A percentile compares a stretch with the other conserved stretches of the same genome.
These are phyloP conservation scores for Drosophila equinoxialis DNA, from an alignment of 1,140 invertebrate genomes.

Conservation along the genomic window DNA sequence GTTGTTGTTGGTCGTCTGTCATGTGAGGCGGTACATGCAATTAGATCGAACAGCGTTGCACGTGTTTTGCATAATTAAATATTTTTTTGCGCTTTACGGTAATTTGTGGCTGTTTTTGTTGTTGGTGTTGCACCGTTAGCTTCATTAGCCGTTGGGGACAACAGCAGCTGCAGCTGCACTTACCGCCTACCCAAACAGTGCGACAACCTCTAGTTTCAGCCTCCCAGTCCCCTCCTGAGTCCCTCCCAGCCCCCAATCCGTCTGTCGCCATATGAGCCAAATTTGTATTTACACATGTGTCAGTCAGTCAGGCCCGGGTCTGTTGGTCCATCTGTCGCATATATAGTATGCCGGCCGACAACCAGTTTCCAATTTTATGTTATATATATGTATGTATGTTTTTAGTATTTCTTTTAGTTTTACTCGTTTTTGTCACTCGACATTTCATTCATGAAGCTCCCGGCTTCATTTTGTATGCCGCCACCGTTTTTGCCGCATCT, in stretches of 20 bases:
- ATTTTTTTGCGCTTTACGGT: conserved; percentile 64
- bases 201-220: conserved; percentile 15
- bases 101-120: conserved; percentile 51
- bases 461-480: conserved; percentile 70
- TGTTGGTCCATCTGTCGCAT: conserved; percentile 6
- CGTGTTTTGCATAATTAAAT: conserved; percentile 76
- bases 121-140: conserved; percentile 61
- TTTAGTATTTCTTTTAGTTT: neutral
- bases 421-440: conserved; percentile 2
- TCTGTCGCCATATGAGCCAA: conserved; percentile 29
- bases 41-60: conserved; percentile 70
- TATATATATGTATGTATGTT: conserved; percentile 23
- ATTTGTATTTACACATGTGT: conserved; percentile 53
- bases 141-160: conserved; percentile 59
- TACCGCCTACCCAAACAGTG: conserved; percentile 43
- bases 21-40: conserved; percentile 59
- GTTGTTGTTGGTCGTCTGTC: conserved; percentile 36
- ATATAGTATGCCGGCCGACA: conserved; percentile 26
- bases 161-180: conserved; percentile 51
- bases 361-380: conserved; percentile 56
- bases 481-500: conserved; percentile 42
- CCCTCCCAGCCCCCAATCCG: neutral
- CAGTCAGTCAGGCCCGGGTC: conserved; percentile 22
- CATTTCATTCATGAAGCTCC: conserved; percentile 69
- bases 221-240: conserved; percentile 9